Base-by-base conservation (phyloP, 2,888 invertebrate species). In the Amphipoea lucens region DNA sequence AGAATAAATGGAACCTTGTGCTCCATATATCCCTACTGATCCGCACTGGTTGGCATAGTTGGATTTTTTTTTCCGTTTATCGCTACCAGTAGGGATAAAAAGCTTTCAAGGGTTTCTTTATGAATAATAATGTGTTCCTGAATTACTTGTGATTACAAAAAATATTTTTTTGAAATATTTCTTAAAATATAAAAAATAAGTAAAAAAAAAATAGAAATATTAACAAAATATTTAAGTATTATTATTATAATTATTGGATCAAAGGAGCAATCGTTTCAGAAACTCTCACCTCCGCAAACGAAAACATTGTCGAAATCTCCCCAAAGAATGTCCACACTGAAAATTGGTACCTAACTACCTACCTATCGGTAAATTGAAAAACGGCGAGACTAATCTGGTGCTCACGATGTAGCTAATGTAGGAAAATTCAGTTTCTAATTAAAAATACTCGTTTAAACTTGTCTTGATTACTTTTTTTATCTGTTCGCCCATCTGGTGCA, bases 361-460 rank as follows among this genome's bases (percentile, higher is more conserved):
- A 40, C 5, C 40, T 45, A 76, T 68, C 67, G 67, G 72, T 66
- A 78, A 89, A 91, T 88, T 89, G 87, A 85, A 89, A 88, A 90
- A 88, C 80, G 74, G 57, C 67, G 66, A 60, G 87, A 82, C 84
- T 85, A 87, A 90, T 88, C 86, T 82, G 66, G 54, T 68, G 51
- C 74, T 60, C 62, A 63, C 70, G 67, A 81, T 82, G 85, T 81
- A 79, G 67, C 85, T 84, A 85, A 81, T 87, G 75, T 77, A 69
- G 14, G 78, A 85, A 84, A 85, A 87, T 90, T 87, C 79, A 76
- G 73, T 84, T 72, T 90, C 88, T 90, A 92, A 92, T 92, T 91
- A 90, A 92, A 92, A 90, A 82, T 81, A 69, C 74, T 70, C 80
- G 76, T 78, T 70, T 45, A 65, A 65, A 76, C 77, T 79, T 29